phyloP scores from a whole-genome alignment of 2,113 vertebrate species.

The Pogona vitticeps region DNA sequence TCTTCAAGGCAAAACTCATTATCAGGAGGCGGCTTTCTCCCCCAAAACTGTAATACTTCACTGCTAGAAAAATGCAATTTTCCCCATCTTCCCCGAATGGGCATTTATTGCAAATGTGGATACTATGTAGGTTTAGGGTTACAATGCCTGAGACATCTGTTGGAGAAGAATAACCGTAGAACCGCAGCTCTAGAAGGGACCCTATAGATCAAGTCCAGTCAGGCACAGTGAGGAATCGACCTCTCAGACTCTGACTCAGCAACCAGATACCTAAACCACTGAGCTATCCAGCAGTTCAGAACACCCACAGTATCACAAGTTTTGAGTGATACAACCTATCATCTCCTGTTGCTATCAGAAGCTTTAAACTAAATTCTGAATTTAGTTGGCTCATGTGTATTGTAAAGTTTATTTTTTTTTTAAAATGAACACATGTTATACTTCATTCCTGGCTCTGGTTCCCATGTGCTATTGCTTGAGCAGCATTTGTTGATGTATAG shows the following conservation, averaged over 20 bases:
- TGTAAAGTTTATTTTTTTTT: too few species aligned
- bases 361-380: neutral
- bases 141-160: neutral
- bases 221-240: too few species aligned
- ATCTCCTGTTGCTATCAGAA: neutral
- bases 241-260: too few species aligned
- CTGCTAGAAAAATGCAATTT: neutral
- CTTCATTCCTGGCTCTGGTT: neutral
- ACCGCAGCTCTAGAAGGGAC: too few species aligned
- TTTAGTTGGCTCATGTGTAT: neutral
- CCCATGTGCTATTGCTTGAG: neutral
- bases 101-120: neutral
- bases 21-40: neutral
- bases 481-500: neutral
- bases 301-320: neutral
- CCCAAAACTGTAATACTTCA: neutral
- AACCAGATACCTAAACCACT: too few species aligned
- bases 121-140: neutral
- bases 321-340: neutral
- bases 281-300: too few species aligned
- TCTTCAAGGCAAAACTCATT: neutral
- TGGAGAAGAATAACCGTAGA: neutral
- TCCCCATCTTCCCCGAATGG: too few species aligned
- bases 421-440: slow-evolving; percentile 17
- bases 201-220: too few species aligned